Evolutionary conservation across 2,113 vertebrate genomes (phyloP), one percentile per base, ranked within the genome.

Genomic region (Pycnonotus jocosus): DNA sequence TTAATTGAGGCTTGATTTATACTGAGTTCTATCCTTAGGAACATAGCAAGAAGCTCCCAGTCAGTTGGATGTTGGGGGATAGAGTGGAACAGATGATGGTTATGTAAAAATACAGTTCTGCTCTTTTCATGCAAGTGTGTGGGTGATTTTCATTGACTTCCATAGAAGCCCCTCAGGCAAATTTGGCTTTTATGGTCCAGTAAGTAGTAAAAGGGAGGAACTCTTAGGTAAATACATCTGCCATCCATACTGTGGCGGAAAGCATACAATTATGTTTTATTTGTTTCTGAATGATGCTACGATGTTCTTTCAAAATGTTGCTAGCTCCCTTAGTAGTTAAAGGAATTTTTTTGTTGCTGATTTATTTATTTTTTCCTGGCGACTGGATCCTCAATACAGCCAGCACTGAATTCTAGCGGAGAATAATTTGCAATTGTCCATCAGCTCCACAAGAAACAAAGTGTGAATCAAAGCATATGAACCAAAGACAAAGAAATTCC

Each of bases 171-270:
- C 87, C 76, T 86, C 23, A 33, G 71, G 92, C 87, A 82, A 68
- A 83, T 86, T 71, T 81, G 71, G 35, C 88, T 81, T 78, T 85
- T 86, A 56, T 81, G 56, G 44, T 64, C 69, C 44, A 56, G 37
- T 82, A 70, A 70, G 64, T 48, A 88, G 56, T 86, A 71, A 57
- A 81, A 90, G 62, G 47, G 48, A 94, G 22, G 44, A 86, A 60
- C 76, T 92, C 69, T 71, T 92, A 96, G 95, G 94, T 97, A 95
- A 94, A 94, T 97, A 91, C 88, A 90, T 94, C 92, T 96, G 92
- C 82, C 60, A 56, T 93, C 71, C 90, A 86, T 88, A 80, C 64
- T 88, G 3, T 48, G 76, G 68, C 7, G 9, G 82, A 91, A 83
- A 81, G 47, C 47, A 78, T 86, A 47, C 77, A 88, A 51, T 73